Conservation (phyloP, 2,113 vertebrate species). For the Pipra filicauda region DNA sequence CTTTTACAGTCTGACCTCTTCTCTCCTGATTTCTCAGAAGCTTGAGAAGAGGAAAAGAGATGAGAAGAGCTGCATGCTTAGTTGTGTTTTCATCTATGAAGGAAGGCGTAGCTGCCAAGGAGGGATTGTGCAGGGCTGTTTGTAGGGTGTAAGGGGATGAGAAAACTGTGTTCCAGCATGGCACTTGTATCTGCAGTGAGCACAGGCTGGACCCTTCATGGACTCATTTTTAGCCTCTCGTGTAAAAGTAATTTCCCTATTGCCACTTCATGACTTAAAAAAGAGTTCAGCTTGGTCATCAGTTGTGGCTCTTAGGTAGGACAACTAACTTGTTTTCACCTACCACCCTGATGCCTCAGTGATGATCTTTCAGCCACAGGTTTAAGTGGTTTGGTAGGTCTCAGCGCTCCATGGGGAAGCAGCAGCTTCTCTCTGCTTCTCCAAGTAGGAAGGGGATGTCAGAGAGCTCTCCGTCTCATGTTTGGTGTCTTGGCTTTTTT, state of each 20-base stretch:
- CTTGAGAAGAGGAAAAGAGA: neutral
- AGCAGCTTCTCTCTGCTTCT: neutral
- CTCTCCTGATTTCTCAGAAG: neutral
- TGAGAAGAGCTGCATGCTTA: neutral
- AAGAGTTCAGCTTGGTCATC: neutral
- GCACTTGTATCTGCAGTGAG: neutral
- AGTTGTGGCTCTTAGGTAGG: neutral
- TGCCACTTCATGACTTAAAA: neutral
- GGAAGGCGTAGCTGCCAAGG: neutral
- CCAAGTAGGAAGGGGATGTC: neutral
- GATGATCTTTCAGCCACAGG: neutral
- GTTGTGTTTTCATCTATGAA: neutral
- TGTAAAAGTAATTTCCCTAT: neutral
- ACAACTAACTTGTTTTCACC: neutral
- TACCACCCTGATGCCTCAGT: neutral
- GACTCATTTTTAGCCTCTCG: rapidly evolving
- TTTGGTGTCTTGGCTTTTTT: neutral
- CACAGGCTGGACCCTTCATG: neutral
- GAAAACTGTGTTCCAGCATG: neutral
- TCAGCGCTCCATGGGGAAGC: rapidly evolving
- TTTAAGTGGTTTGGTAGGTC: neutral
- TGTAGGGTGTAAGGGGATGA: neutral
- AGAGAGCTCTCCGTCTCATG: rapidly evolving
- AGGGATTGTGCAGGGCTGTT: neutral
- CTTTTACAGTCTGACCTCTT: neutral